These are phyloP conservation scores for Hoplodrina ambigua DNA, from an alignment of 2,888 invertebrate genomes.

Conservation along the genomic window DNA sequence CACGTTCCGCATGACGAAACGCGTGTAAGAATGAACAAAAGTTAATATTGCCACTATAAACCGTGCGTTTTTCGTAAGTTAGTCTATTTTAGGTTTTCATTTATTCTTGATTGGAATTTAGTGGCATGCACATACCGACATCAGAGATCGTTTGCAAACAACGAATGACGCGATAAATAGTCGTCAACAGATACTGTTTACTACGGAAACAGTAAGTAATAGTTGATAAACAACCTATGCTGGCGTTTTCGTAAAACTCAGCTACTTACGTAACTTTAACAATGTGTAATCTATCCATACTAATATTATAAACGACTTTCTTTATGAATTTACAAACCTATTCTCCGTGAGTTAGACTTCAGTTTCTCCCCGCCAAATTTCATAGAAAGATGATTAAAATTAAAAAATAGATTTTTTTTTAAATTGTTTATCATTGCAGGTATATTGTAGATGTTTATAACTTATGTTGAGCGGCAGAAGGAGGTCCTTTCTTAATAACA, in stretches of 20 bases:
- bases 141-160: conserved; percentile 12
- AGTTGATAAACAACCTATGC: conserved; percentile 6
- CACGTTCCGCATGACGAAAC: conserved; percentile 2
- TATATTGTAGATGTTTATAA: no score
- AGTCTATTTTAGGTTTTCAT: conserved; percentile 10
- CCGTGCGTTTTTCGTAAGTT: background rate
- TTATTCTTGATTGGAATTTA: conserved; percentile 17
- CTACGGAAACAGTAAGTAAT: background rate
- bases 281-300: background rate
- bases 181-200: background rate
- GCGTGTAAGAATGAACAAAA: conserved; percentile 33
- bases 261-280: background rate
- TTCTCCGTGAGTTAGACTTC: no score
- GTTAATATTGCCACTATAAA: conserved; percentile 13
- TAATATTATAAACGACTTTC: no score
- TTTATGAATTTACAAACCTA: no score
- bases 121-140: conserved; percentile 8
- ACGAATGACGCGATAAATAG: conserved; percentile 2
- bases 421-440: no score
- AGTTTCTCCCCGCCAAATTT: no score
- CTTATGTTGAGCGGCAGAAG: no score
- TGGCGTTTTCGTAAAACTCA: background rate
- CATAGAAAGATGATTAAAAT: no score
- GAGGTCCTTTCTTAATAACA: no score
- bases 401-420: no score